These are phyloP conservation scores for Sebastes vulpes DNA, from an alignment of 2,797 vertebrate species.

Conservation along the genomic window DNA sequence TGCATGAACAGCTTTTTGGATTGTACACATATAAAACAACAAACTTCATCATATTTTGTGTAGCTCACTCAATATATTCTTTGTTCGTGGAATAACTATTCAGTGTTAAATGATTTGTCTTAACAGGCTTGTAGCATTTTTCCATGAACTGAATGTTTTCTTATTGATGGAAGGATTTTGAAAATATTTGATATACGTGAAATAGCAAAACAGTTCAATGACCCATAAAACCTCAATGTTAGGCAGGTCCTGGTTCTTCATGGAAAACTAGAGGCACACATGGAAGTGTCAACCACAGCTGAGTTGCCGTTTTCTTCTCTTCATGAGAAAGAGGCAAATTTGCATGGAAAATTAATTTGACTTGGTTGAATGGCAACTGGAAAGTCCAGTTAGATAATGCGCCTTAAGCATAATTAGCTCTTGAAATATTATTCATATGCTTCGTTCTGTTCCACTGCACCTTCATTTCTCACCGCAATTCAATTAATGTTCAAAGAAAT, in stretches of 20 bases:
- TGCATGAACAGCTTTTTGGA: not conserved
- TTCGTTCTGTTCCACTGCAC: slow-evolving; percentile 57
- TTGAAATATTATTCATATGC: slow-evolving; percentile 65
- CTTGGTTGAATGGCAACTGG: slow-evolving; percentile 58
- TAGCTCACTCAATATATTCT: not conserved
- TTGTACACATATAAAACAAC: not conserved
- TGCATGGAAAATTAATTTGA: slow-evolving; percentile 58
- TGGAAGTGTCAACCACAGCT: not conserved
- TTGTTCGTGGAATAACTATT: not conserved
- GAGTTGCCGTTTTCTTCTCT: not conserved
- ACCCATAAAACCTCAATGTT: slow-evolving; percentile 7
- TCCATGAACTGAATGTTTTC: slow-evolving; percentile 10
- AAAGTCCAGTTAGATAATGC: slow-evolving; percentile 63
- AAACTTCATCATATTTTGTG: not conserved
- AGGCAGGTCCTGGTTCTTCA: not conserved
- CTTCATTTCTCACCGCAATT: slow-evolving; percentile 53
- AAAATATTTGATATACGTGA: not conserved
- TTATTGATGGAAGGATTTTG: not conserved
- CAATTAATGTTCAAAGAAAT: slow-evolving; percentile 66
- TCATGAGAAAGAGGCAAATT: slow-evolving; percentile 33
- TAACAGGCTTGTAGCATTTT: not conserved
- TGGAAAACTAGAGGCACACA: not conserved
- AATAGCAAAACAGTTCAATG: slow-evolving; percentile 2
- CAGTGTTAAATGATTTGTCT: not conserved
- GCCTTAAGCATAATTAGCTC: slow-evolving; percentile 67